Percentiles rank a stretch among this genome's conserved stretches.
phyloP scores from a whole-genome alignment of 2,888 invertebrate genomes.

The Liopterus haemorrhoidalis region DNA sequence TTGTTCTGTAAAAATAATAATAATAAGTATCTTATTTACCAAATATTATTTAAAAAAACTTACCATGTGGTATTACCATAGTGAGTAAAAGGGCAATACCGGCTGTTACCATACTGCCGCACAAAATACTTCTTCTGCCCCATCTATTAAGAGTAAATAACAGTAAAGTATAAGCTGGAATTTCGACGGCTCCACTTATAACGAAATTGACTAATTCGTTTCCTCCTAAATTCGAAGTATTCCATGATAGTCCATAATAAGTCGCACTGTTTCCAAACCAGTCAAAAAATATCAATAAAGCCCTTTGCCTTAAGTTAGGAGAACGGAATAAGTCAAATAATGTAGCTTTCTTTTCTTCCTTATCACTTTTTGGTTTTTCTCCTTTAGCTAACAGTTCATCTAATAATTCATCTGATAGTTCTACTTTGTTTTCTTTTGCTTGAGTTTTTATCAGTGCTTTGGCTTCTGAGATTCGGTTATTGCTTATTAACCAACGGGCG shows the following conservation, averaged over 20 bases:
- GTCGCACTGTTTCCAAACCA: conserved; percentile 75
- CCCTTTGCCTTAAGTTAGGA: conserved; percentile 59
- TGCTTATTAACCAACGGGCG: conserved; percentile 63
- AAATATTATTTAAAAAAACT: conserved; percentile 29
- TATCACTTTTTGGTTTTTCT: conserved; percentile 40
- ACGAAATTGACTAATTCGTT: conserved; percentile 68
- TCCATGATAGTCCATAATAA: conserved; percentile 74
- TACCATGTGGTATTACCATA: conserved; percentile 53
- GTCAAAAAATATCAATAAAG: conserved; percentile 64
- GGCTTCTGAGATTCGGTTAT: conserved; percentile 58
- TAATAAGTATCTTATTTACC: conserved; percentile 5
- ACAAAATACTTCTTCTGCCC: conserved; percentile 63
- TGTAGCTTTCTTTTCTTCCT: conserved; percentile 46
- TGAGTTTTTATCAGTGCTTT: conserved; percentile 56
- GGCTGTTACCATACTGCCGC: conserved; percentile 61
- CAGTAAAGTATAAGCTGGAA: conserved; percentile 64
- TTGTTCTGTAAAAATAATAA: conserved; percentile 43
- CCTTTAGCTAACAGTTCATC: conserved; percentile 49
- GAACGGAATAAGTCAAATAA: conserved; percentile 57
- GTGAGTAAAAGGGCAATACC: conserved; percentile 56
- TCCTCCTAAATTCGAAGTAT: conserved; percentile 64
- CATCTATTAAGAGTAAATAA: conserved; percentile 62
- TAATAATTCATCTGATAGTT: conserved; percentile 51
- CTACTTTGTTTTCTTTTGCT: conserved; percentile 59
- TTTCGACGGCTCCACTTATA: conserved; percentile 68